These are phyloP conservation scores for Trichogramma evanescens DNA, from an alignment of 2,888 invertebrate genomes.

Conservation along the genomic window DNA sequence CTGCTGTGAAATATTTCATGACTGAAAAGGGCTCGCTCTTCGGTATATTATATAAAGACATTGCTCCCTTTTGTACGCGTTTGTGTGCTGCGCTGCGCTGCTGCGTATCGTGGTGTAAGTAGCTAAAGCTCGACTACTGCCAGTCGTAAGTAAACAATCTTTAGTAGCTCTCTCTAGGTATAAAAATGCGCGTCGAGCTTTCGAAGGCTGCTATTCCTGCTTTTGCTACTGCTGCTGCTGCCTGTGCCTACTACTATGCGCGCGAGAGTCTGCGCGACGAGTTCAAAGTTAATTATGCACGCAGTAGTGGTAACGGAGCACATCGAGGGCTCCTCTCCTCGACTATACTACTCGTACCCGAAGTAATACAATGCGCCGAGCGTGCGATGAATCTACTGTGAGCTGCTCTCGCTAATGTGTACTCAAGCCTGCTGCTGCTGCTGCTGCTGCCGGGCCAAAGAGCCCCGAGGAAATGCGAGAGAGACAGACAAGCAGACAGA, in stretches of 20 bases:
- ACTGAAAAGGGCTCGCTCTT: slow-evolving; percentile 10
- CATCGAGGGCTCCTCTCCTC: too few species aligned
- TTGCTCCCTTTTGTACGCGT: neutral
- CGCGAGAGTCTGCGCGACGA: too few species aligned
- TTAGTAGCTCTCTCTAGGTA: neutral
- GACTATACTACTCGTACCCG: neutral
- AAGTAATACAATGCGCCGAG: slow-evolving; percentile 10
- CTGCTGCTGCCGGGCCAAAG: too few species aligned
- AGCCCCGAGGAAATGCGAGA: neutral
- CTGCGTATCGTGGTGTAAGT: slow-evolving; percentile 4
- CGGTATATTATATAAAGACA: neutral
- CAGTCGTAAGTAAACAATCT: slow-evolving; percentile 8
- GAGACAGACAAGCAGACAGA: slow-evolving; percentile 6
- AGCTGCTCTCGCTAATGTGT: slow-evolving; percentile 7
- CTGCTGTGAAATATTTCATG: slow-evolving; percentile 20
- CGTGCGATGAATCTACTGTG: slow-evolving; percentile 3
- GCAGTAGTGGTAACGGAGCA: too few species aligned
- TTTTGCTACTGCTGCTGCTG: too few species aligned
- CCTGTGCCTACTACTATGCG: too few species aligned
- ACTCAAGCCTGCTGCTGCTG: neutral
- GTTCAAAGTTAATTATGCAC: slow-evolving; percentile 18
- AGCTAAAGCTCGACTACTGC: slow-evolving; percentile 1
- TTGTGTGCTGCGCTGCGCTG: neutral
- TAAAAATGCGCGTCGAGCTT: too few species aligned
- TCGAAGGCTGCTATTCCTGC: too few species aligned